These are phyloP conservation scores for Patella ulyssiponensis DNA, from an alignment of 2,888 invertebrate species.

Conservation along the genomic window DNA sequence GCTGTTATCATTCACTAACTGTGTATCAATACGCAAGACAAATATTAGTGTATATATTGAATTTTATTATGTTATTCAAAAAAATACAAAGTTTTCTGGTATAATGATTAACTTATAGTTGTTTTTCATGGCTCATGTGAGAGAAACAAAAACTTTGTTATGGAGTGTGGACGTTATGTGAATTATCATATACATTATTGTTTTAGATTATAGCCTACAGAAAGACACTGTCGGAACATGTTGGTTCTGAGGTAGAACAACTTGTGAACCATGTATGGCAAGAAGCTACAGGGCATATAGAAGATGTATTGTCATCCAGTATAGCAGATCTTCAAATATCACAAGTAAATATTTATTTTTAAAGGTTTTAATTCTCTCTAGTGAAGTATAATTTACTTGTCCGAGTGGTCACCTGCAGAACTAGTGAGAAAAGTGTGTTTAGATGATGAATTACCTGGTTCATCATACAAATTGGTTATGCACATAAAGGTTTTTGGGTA, in stretches of 20 bases:
- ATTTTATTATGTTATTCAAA: background rate
- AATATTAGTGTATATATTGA: background rate
- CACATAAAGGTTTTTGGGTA: background rate
- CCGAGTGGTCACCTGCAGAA: too few relatives aligned
- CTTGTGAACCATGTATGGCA: constrained; percentile 66
- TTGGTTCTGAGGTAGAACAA: constrained; percentile 40
- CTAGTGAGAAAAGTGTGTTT: too few relatives aligned
- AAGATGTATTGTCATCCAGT: constrained; percentile 48
- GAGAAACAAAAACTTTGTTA: constrained; percentile 15
- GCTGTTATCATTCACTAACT: too few relatives aligned
- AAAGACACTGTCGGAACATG: constrained; percentile 30
- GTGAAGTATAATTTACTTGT: too few relatives aligned
- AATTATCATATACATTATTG: constrained; percentile 5
- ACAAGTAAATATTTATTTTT: constrained; percentile 50
- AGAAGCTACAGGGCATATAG: constrained; percentile 64
- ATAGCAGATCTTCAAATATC: constrained; percentile 54
- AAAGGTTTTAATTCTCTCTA: too few relatives aligned
- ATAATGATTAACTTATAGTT: background rate
- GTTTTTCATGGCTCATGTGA: constrained; percentile 18
- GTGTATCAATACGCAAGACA: too few relatives aligned
- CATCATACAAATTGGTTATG: too few relatives aligned
- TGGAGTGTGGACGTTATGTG: background rate
- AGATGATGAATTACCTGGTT: too few relatives aligned
- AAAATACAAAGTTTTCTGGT: constrained; percentile 1
- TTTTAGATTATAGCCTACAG: constrained; percentile 48